Percentiles rank a stretch among this genome's conserved stretches.
Evolutionary conservation across 2,888 invertebrate genomes (phyloP).

Genomic region (Diarsia dahlii): DNA sequence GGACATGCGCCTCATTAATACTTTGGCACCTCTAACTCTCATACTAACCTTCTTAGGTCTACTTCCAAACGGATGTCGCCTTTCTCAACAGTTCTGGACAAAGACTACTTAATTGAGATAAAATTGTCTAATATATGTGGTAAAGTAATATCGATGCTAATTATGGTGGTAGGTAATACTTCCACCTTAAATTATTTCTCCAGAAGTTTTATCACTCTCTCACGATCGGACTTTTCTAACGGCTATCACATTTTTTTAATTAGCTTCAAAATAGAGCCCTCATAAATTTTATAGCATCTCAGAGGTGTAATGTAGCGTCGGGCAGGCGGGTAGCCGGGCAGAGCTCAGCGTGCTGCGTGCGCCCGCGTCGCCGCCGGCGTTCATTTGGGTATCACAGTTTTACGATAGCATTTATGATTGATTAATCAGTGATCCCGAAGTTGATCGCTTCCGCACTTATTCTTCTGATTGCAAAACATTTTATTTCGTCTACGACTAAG

Average conservation of each 20-base stretch:
- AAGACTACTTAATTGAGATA: constrained; percentile 13
- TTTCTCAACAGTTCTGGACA: not conserved
- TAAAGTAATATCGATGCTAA: constrained; percentile 63
- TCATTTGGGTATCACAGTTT: constrained; percentile 79
- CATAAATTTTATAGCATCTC: constrained; percentile 88
- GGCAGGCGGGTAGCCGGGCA: constrained; percentile 68
- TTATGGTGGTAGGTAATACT: constrained; percentile 67
- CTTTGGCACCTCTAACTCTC: constrained; percentile 61
- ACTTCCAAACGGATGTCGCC: constrained; percentile 30
- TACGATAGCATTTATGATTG: constrained; percentile 85
- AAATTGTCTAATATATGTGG: constrained; percentile 42
- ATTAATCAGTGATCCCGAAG: constrained; percentile 83
- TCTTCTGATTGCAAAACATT: constrained; percentile 81
- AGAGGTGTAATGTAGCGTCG: constrained; percentile 78
- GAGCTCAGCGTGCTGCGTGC: constrained; percentile 67
- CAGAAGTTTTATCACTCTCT: constrained; percentile 86
- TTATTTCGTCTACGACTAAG: constrained; percentile 62
- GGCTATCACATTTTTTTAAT: constrained; percentile 86
- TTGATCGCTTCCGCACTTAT: constrained; percentile 85
- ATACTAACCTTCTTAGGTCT: constrained; percentile 43
- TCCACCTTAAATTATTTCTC: constrained; percentile 75
- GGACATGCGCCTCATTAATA: constrained; percentile 73
- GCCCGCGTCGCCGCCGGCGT: constrained; percentile 74
- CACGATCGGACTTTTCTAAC: constrained; percentile 85
- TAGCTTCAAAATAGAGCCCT: constrained; percentile 87